These are phyloP conservation scores for Heliconius ethilla DNA, from an alignment of 2,888 invertebrate species.

Conservation along the genomic window DNA sequence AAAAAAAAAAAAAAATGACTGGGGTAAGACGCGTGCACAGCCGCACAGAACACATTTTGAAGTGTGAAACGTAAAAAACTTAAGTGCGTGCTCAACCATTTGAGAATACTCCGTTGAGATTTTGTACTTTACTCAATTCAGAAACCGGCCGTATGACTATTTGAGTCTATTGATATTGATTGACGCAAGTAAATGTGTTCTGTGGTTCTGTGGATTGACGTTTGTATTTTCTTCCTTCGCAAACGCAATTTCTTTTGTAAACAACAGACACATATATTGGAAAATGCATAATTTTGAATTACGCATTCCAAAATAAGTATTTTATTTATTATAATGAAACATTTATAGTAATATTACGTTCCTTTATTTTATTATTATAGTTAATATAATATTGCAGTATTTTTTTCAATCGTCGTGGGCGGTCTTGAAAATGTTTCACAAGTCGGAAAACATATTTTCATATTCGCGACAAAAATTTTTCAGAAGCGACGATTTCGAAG, in stretches of 20 bases:
- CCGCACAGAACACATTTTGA: too few species aligned
- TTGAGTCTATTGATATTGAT: neutral
- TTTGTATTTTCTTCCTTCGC: neutral
- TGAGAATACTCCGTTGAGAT: too few species aligned
- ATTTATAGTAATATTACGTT: conserved; percentile 17
- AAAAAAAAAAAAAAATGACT: too few species aligned
- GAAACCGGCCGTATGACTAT: neutral
- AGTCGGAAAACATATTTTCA: conserved; percentile 57
- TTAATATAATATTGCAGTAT: conserved; percentile 13
- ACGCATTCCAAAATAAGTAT: conserved; percentile 15
- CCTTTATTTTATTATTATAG: neutral
- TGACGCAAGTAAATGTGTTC: neutral
- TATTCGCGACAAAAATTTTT: conserved; percentile 60
- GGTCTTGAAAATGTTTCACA: conserved; percentile 58
- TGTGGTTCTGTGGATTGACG: neutral
- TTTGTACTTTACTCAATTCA: too few species aligned
- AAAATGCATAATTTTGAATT: conserved; percentile 1
- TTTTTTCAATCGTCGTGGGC: conserved; percentile 13
- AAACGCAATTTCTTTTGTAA: conserved; percentile 14
- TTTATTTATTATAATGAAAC: neutral
- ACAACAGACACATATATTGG: neutral
- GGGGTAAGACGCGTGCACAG: too few species aligned
- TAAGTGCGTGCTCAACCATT: too few species aligned
- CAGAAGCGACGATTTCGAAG: conserved; percentile 65
- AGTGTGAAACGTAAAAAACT: too few species aligned